phyloP scores from a whole-genome alignment of 2,797 vertebrate species.

The Danionella dracula region DNA sequence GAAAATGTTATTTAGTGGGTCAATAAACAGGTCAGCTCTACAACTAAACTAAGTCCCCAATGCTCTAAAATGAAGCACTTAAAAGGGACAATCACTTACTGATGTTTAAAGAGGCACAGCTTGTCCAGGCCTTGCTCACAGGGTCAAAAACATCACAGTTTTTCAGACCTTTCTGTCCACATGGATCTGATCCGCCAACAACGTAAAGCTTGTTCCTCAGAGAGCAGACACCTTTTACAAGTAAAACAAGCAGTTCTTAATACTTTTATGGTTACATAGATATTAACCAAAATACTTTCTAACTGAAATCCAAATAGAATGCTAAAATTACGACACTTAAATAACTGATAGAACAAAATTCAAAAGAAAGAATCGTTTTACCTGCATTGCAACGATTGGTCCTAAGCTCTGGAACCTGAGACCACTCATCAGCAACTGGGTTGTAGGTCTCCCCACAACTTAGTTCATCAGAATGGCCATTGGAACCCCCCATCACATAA shows the following conservation, averaged over 20 bases:
- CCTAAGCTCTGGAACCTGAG: conserved; percentile 87
- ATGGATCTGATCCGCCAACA: conserved; percentile 95
- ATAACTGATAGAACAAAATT: no score
- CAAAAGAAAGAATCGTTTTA: conserved; percentile 46
- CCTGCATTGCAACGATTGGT: conserved; percentile 98
- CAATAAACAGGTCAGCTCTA: no score
- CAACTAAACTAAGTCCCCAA: neutral
- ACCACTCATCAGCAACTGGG: conserved; percentile 84
- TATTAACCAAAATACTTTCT: neutral
- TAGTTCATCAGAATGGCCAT: conserved; percentile 94
- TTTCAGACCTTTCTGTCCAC: conserved; percentile 96
- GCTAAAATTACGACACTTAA: neutral
- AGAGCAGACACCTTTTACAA: conserved; percentile 82
- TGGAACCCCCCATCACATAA: conserved; percentile 94
- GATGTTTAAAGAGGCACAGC: conserved; percentile 90
- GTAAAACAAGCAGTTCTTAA: neutral
- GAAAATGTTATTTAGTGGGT: no score
- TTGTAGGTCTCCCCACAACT: conserved; percentile 94
- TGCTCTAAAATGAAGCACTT: neutral
- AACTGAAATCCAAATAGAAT: no score
- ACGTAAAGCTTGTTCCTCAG: conserved; percentile 90
- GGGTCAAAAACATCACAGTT: conserved; percentile 97
- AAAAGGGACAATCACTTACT: conserved; percentile 66
- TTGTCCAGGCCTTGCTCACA: conserved; percentile 85
- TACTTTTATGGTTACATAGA: neutral